Evolutionary conservation across 2,797 vertebrate species (phyloP).

Genomic region (Trachurus trachurus): DNA sequence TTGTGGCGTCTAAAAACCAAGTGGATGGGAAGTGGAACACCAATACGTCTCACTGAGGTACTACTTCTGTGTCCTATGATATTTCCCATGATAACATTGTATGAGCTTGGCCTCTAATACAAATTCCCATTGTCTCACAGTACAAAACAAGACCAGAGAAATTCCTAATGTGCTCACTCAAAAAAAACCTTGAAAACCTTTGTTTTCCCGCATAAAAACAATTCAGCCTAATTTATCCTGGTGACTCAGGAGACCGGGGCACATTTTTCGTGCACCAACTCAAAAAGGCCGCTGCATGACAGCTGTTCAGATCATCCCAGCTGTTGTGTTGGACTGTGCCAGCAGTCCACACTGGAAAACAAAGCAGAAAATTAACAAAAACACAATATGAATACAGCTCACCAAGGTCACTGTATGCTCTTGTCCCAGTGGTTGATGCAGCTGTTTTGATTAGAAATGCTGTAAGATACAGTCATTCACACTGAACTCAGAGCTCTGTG

Average conservation of each 20-base stretch:
- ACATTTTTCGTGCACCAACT: neutral
- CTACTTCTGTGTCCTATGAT: constrained; percentile 32
- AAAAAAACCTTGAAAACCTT: constrained; percentile 43
- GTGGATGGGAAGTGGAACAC: constrained; percentile 37
- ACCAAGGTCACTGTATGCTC: constrained; percentile 12
- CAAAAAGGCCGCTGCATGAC: neutral
- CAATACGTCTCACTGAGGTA: constrained; percentile 18
- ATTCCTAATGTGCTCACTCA: constrained; percentile 10
- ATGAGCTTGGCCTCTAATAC: neutral
- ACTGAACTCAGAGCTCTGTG: no score
- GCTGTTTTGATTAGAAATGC: neutral
- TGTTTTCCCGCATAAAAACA: constrained; percentile 23
- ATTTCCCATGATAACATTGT: constrained; percentile 49
- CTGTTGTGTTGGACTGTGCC: constrained; percentile 19
- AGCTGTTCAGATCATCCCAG: constrained; percentile 2
- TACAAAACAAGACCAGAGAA: constrained; percentile 28
- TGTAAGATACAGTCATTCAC: neutral
- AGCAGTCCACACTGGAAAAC: neutral
- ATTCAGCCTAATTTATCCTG: neutral
- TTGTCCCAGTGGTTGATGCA: neutral
- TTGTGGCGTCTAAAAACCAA: constrained; percentile 9
- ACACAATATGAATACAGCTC: neutral
- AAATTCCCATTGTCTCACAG: constrained; percentile 41
- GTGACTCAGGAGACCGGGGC: neutral
- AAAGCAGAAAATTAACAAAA: neutral